Percentiles rank a stretch among this genome's conserved stretches.
phyloP scores from a whole-genome alignment of 2,888 invertebrate species.

The Drosophila merina region DNA sequence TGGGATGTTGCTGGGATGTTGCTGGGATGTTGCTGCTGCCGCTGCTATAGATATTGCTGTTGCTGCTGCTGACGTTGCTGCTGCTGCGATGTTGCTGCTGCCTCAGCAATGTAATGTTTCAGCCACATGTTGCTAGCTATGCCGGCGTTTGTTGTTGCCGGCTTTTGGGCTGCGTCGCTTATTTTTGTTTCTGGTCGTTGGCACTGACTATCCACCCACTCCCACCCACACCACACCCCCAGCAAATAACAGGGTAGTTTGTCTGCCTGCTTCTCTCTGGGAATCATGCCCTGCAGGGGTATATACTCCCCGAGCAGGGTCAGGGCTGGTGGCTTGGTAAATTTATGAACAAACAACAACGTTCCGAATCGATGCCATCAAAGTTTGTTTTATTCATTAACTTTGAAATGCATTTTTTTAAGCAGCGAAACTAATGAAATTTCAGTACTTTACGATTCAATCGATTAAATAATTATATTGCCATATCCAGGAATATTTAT shows the following conservation, averaged over 20 bases:
- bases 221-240: conserved; percentile 45
- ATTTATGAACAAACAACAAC: conserved; percentile 22
- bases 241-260: conserved; percentile 64
- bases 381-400: conserved; percentile 32
- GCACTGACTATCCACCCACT: conserved; percentile 41
- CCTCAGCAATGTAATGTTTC: conserved; percentile 6
- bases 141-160: conserved; percentile 67
- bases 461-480: too few relatives aligned
- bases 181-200: conserved; percentile 59
- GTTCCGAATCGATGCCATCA: conserved; percentile 12
- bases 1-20: conserved; percentile 16
- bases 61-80: conserved; percentile 27
- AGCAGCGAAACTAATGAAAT: neutral
- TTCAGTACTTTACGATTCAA: neutral
- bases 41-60: conserved; percentile 14
- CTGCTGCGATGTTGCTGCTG: conserved; percentile 7
- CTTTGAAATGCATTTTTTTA: neutral
- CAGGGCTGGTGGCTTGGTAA: conserved; percentile 11
- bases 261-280: conserved; percentile 33
- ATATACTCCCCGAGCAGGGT: conserved; percentile 4
- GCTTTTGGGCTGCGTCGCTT: conserved; percentile 59
- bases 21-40: conserved; percentile 11
- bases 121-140: conserved; percentile 57
- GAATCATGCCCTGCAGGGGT: conserved; percentile 17
- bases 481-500: too few relatives aligned